These are phyloP conservation scores for Chironomus tepperi DNA, from an alignment of 1,140 invertebrate genomes.

Conservation along the genomic window DNA sequence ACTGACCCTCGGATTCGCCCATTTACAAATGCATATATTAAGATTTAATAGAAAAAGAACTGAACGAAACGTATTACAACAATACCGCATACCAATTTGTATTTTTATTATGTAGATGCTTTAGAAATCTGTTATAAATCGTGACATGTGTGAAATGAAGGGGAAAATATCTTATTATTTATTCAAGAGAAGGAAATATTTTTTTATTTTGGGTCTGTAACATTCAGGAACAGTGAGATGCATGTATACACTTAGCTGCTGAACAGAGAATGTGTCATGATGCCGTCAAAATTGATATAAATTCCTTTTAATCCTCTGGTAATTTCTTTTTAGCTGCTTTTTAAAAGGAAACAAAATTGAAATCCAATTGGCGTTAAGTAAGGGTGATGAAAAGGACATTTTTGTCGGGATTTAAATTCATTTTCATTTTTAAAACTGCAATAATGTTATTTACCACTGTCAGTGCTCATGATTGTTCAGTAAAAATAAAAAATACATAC, in stretches of 20 bases:
- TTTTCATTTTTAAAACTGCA: neutral
- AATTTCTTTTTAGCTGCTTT: neutral
- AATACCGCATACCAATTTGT: conserved; percentile 7
- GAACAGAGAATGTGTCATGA: neutral
- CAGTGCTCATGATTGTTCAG: too few species aligned
- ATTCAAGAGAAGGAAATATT: conserved; percentile 45
- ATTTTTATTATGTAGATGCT: conserved; percentile 8
- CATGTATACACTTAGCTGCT: neutral
- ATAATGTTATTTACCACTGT: too few species aligned
- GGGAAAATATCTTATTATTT: conserved; percentile 21
- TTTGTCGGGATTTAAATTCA: neutral
- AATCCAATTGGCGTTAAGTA: conserved; percentile 1
- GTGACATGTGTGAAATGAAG: conserved; percentile 19
- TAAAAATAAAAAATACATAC: too few species aligned
- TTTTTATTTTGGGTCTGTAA: conserved; percentile 50
- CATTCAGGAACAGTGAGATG: conserved; percentile 46
- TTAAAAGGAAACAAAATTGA: neutral
- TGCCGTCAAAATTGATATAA: conserved; percentile 6
- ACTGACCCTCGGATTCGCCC: too few species aligned
- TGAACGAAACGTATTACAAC: neutral
- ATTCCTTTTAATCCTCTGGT: conserved; percentile 5
- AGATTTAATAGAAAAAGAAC: too few species aligned
- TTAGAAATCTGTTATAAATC: conserved; percentile 18
- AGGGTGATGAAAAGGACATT: neutral
- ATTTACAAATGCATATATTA: too few species aligned